These are phyloP conservation scores for Diogma glabrata DNA, from an alignment of 2,888 invertebrate species.

Conservation along the genomic window DNA sequence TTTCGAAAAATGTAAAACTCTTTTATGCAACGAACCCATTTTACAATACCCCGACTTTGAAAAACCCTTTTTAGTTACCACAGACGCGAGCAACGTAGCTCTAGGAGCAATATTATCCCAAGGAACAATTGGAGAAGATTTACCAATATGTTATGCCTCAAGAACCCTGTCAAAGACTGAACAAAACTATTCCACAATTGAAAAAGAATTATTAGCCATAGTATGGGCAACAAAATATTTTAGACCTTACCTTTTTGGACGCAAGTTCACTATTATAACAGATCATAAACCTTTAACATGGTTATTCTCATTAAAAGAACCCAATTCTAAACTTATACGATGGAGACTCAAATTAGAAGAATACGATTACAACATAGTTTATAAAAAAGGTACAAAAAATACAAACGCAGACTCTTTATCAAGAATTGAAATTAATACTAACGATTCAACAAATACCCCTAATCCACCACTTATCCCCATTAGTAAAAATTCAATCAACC, in stretches of 20 bases:
- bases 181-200: slow-evolving; percentile 22
- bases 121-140: neutral
- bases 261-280: slow-evolving; percentile 21
- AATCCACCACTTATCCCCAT: too few relatives aligned
- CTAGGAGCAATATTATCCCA: neutral
- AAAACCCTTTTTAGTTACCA: neutral
- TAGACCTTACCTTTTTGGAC: slow-evolving; percentile 27
- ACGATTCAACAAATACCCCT: too few relatives aligned
- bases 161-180: slow-evolving; percentile 20
- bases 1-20: neutral
- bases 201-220: slow-evolving; percentile 27
- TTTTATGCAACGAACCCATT: neutral
- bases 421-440: slow-evolving; percentile 16
- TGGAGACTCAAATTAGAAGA: slow-evolving; percentile 28
- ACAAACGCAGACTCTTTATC: slow-evolving; percentile 17
- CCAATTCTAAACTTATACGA: slow-evolving; percentile 27
- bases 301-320: slow-evolving; percentile 30
- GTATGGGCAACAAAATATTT: too few relatives aligned
- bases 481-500: too few relatives aligned
- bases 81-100: neutral
- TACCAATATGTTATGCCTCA: neutral
- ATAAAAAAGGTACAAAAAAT: slow-evolving; percentile 18
- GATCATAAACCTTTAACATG: slow-evolving; percentile 31
- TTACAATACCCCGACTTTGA: neutral
- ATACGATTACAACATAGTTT: slow-evolving; percentile 22